Evolutionary conservation across 2,113 vertebrate genomes (phyloP).

Genomic region (Sitta europaea): DNA sequence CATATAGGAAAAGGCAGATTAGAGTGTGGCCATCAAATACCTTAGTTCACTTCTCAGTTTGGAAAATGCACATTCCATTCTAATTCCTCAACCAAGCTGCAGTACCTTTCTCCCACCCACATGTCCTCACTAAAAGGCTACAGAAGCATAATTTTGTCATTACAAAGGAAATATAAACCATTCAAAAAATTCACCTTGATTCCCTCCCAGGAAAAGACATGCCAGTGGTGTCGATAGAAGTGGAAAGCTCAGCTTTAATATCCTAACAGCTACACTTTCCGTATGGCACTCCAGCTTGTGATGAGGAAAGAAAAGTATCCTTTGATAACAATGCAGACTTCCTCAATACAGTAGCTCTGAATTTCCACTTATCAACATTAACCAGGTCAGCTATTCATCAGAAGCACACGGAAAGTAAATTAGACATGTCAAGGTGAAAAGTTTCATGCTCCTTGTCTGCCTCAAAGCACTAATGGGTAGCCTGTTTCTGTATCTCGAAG

Average conservation of each 20-base stretch:
- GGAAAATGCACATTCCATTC: neutral
- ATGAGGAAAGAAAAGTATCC: neutral
- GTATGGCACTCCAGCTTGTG: neutral
- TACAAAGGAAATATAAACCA: neutral
- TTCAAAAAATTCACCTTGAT: neutral
- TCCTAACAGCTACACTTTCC: neutral
- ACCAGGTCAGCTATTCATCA: neutral
- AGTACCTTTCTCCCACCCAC: neutral
- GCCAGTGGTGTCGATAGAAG: rapidly evolving
- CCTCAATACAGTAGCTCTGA: neutral
- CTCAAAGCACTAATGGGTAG: neutral
- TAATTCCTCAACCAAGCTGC: neutral
- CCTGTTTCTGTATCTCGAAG: neutral
- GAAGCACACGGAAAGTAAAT: neutral
- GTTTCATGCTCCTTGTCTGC: neutral
- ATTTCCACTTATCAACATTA: neutral
- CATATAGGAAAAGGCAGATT: neutral
- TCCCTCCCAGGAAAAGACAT: neutral
- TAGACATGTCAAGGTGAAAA: neutral
- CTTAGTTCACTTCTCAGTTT: neutral
- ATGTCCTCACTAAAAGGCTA: neutral
- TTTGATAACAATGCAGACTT: neutral
- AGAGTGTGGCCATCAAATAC: neutral
- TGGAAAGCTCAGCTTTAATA: neutral
- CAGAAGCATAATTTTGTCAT: neutral